phyloP scores from a whole-genome alignment of 2,113 vertebrate genomes.

The Clarias magur region DNA sequence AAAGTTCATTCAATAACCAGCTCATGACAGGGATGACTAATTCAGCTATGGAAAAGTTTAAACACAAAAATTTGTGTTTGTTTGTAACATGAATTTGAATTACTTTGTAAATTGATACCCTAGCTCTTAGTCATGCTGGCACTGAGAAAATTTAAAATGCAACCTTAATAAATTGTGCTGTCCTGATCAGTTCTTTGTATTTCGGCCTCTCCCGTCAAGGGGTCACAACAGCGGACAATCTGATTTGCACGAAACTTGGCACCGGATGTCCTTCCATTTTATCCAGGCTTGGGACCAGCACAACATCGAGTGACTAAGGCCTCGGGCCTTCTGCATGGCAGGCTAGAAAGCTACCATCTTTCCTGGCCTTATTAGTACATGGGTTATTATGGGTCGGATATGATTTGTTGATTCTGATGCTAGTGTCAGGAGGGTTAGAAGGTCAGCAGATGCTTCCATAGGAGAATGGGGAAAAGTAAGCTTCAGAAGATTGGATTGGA shows the following conservation, averaged over 20 bases:
- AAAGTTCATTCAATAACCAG: constrained; percentile 11
- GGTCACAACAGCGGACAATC: too few species aligned
- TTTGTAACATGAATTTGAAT: constrained; percentile 29
- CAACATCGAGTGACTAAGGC: too few species aligned
- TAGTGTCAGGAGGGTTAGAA: constrained; percentile 50
- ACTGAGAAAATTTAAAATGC: constrained; percentile 40
- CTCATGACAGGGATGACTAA: constrained; percentile 4
- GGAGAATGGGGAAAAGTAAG: constrained; percentile 48
- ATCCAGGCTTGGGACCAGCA: too few species aligned
- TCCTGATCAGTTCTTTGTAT: neutral
- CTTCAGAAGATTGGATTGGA: constrained; percentile 51
- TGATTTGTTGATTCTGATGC: constrained; percentile 50
- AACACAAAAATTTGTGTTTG: neutral
- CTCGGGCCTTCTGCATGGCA: too few species aligned
- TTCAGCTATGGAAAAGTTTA: constrained; percentile 30
- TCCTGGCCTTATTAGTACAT: constrained; percentile 34
- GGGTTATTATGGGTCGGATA: constrained; percentile 53
- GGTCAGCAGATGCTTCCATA: constrained; percentile 55
- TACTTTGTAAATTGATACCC: constrained; percentile 38
- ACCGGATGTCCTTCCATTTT: too few species aligned
- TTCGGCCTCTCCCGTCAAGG: too few species aligned
- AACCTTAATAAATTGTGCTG: constrained; percentile 42
- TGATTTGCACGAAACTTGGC: too few species aligned
- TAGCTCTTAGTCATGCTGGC: constrained; percentile 38
- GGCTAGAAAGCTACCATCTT: too few species aligned